Conservation (phyloP, 2,113 vertebrate species). For the Cavia porcellus region DNA sequence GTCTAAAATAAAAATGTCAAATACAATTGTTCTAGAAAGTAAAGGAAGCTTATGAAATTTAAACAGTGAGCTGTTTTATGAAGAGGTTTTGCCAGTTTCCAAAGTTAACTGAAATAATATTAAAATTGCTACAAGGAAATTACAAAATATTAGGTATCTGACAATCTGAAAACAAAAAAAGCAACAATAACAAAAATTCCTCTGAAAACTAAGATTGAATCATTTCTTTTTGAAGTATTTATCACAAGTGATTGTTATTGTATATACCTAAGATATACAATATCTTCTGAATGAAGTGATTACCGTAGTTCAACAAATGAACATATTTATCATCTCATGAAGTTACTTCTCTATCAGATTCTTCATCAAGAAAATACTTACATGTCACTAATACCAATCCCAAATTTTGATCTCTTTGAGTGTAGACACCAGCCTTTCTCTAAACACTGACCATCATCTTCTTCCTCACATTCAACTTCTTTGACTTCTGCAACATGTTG, state of each 20-base stretch:
- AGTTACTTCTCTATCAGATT: background rate
- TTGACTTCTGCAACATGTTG: background rate
- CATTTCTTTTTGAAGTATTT: background rate
- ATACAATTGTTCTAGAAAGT: conserved; percentile 53
- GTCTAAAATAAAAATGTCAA: conserved; percentile 78
- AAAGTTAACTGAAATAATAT: background rate
- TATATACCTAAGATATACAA: background rate
- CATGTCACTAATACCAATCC: background rate
- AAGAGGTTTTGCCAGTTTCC: background rate
- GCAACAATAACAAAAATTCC: background rate
- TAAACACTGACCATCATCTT: background rate
- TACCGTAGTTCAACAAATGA: background rate
- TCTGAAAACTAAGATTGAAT: background rate
- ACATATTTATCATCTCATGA: background rate
- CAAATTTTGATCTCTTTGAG: background rate
- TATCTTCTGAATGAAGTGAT: background rate
- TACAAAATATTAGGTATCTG: background rate
- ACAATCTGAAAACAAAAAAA: background rate
- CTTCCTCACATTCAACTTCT: background rate
- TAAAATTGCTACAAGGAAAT: background rate
- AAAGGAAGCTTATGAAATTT: background rate
- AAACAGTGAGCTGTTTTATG: background rate
- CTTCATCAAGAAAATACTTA: background rate
- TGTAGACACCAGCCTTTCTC: background rate
- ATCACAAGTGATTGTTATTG: background rate